Evolutionary conservation across 2,797 vertebrate genomes (phyloP).

Genomic region (Denticeps clupeoides): DNA sequence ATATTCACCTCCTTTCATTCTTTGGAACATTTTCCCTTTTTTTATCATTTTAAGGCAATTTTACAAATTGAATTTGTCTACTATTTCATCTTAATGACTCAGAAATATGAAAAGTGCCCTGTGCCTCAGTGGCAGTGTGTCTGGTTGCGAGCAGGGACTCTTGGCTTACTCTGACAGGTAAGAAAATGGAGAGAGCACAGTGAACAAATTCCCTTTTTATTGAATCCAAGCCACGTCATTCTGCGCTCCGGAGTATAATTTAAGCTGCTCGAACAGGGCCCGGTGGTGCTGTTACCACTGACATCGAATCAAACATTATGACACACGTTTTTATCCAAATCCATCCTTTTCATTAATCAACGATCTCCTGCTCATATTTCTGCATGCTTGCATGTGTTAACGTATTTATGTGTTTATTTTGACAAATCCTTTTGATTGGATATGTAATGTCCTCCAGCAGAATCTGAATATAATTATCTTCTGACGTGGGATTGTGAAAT

Average conservation of each 20-base stretch:
- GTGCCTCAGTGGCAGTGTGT: slow-evolving; percentile 16
- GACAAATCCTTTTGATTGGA: neutral
- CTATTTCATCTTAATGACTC: slow-evolving; percentile 33
- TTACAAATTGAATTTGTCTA: slow-evolving; percentile 23
- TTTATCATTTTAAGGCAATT: neutral
- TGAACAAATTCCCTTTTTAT: slow-evolving; percentile 35
- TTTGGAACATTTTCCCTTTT: neutral
- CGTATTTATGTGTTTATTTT: slow-evolving; percentile 13
- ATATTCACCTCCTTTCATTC: too few relatives aligned
- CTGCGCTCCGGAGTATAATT: slow-evolving; percentile 25
- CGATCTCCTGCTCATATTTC: slow-evolving; percentile 7
- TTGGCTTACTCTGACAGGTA: slow-evolving; percentile 20
- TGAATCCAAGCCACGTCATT: slow-evolving; percentile 22
- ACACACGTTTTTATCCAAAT: too few relatives aligned
- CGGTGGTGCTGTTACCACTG: slow-evolving; percentile 12
- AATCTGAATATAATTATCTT: neutral
- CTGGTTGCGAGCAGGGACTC: slow-evolving; percentile 4
- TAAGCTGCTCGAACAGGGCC: slow-evolving; percentile 15
- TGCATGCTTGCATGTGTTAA: slow-evolving; percentile 13
- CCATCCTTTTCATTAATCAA: too few relatives aligned
- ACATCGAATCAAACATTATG: too few relatives aligned
- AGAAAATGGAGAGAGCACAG: slow-evolving; percentile 31
- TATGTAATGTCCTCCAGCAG: neutral
- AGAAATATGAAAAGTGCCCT: slow-evolving; percentile 24
- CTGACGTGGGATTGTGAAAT: too few relatives aligned